Percentiles rank a stretch among this genome's conserved stretches.
Conservation (phyloP, 2,113 vertebrate species). For the Clarias gariepinus region DNA sequence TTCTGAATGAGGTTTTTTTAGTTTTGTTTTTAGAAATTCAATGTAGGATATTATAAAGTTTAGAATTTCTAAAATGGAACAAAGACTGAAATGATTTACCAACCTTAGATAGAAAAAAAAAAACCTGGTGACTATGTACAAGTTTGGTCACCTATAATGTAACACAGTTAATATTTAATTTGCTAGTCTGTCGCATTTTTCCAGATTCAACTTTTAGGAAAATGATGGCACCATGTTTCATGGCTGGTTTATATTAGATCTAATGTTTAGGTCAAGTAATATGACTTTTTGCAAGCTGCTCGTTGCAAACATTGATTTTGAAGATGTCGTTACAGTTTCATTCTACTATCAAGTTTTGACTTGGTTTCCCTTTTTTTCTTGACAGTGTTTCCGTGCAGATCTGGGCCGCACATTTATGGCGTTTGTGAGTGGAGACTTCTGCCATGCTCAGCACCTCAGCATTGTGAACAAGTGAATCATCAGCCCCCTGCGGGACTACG, state of each 20-base stretch:
- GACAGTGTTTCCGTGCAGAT: constrained; percentile 89
- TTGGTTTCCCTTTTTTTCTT: constrained; percentile 46
- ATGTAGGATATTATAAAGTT: background rate
- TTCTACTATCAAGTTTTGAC: background rate
- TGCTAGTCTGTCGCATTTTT: background rate
- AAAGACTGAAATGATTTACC: background rate
- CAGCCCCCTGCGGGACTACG: constrained; percentile 74
- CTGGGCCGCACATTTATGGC: constrained; percentile 97
- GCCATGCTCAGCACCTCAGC: constrained; percentile 99
- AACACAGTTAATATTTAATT: background rate
- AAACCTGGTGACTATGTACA: background rate
- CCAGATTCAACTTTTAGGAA: background rate
- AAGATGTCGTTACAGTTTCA: background rate
- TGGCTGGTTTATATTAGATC: background rate
- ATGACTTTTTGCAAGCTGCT: background rate
- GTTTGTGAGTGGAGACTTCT: constrained; percentile 97
- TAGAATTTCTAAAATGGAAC: background rate
- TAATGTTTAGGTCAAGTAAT: background rate
- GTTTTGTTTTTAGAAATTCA: background rate
- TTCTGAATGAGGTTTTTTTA: background rate
- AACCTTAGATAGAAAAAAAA: background rate
- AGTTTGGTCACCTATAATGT: background rate
- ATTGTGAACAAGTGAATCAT: constrained; percentile 93
- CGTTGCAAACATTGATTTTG: background rate
- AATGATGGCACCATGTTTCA: background rate